phyloP scores from a whole-genome alignment of 2,113 vertebrate species.

The Fregata magnificens region DNA sequence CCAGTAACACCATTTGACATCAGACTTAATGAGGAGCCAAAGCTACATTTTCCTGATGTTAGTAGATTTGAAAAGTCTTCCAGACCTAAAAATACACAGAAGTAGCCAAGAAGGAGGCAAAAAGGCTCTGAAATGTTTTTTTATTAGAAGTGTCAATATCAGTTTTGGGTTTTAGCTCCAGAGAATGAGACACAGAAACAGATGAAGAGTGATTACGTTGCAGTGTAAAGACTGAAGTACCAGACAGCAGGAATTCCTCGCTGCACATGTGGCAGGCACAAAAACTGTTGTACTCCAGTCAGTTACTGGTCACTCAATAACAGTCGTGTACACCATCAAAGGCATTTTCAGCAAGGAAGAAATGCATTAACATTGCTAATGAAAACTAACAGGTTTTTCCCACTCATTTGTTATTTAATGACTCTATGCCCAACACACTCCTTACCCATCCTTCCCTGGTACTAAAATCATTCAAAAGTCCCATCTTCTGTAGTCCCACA shows the following conservation, averaged over 20 bases:
- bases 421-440: not conserved
- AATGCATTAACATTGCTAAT: not conserved
- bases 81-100: not conserved
- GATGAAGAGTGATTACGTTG: not conserved
- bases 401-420: not conserved
- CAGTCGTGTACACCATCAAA: not conserved
- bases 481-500: not conserved
- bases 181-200: not conserved
- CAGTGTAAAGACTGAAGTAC: not conserved
- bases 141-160: not conserved
- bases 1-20: not conserved
- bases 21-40: not conserved
- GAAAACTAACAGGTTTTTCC: not conserved
- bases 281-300: not conserved
- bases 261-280: not conserved
- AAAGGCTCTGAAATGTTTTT: not conserved
- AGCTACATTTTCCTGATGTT: not conserved
- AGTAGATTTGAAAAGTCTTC: not conserved
- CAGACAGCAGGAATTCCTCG: not conserved
- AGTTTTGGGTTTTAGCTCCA: not conserved
- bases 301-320: not conserved
- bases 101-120: not conserved
- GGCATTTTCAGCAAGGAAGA: not conserved
- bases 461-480: not conserved
- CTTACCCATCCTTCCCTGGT: not conserved